Percentiles rank a stretch among this genome's conserved stretches.
Evolutionary conservation across 2,888 invertebrate species (phyloP).

Genomic region (Atrina japonica): DNA sequence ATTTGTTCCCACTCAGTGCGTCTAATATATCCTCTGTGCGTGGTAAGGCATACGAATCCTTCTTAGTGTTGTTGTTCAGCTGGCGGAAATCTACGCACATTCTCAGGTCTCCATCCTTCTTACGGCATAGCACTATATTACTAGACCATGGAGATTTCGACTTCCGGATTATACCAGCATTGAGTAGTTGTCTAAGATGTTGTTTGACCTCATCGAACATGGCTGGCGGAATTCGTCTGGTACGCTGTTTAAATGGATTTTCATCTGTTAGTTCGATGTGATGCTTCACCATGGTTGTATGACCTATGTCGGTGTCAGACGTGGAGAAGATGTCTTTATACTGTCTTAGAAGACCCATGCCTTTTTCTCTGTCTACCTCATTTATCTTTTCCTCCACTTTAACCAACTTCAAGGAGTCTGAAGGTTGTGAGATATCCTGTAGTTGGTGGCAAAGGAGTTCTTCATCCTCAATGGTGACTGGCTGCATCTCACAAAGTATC

Average conservation of each 20-base stretch:
- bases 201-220: not conserved
- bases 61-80: not conserved
- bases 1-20: no score
- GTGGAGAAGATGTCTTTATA: no score
- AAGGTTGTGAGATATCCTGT: no score
- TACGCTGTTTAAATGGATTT: conserved; percentile 4
- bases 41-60: no score
- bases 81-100: conserved; percentile 21
- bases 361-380: no score
- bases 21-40: no score
- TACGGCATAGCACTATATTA: conserved; percentile 2
- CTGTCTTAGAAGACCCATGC: no score
- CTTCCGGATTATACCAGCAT: not conserved
- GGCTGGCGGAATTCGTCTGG: not conserved
- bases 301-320: not conserved
- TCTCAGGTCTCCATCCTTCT: not conserved
- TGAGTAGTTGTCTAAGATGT: conserved; percentile 1
- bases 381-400: not conserved
- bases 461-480: not conserved
- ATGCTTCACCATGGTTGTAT: not conserved
- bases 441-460: no score
- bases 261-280: not conserved
- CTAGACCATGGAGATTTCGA: conserved; percentile 6
- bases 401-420: no score
- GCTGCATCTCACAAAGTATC: conserved; percentile 20